Percentiles rank a stretch among this genome's conserved stretches.
These are phyloP conservation scores for Lasiurus cinereus DNA, from an alignment of 2,113 vertebrate species.

Conservation along the genomic window DNA sequence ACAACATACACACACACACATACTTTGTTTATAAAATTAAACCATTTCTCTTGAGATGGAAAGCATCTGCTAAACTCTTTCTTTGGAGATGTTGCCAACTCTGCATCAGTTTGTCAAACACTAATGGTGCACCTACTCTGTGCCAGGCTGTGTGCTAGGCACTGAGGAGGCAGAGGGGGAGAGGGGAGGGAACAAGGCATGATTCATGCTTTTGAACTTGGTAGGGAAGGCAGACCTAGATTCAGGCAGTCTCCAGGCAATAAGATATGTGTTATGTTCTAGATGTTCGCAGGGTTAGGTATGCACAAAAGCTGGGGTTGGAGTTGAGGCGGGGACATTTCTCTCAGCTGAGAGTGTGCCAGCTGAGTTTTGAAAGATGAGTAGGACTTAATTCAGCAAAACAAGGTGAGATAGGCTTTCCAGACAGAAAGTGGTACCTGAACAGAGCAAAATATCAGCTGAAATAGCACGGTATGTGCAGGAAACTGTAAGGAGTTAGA, in stretches of 20 bases:
- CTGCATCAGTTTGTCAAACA: not conserved
- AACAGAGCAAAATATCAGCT: not conserved
- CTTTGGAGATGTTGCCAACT: not conserved
- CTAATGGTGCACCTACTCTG: not conserved
- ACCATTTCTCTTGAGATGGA: not conserved
- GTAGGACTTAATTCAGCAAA: not conserved
- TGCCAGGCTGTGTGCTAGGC: not conserved
- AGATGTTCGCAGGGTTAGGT: not conserved
- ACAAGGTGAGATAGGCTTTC: not conserved
- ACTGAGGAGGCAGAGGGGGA: not conserved
- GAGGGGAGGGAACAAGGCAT: not conserved
- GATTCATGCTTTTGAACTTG: not conserved
- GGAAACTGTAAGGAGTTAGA: not conserved
- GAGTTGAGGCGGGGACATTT: not conserved
- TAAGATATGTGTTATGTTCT: not conserved
- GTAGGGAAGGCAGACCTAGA: not conserved
- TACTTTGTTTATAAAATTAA: not conserved
- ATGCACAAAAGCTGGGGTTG: too few species aligned
- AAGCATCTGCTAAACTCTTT: not conserved
- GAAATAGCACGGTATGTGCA: not conserved
- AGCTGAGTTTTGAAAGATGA: not conserved
- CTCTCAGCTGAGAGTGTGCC: not conserved
- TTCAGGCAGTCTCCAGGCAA: fast-evolving
- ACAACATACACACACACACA: not conserved
- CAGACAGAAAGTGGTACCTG: not conserved